Conservation (phyloP, 2,888 invertebrate genomes). For the Dastarcus helophoroides region DNA sequence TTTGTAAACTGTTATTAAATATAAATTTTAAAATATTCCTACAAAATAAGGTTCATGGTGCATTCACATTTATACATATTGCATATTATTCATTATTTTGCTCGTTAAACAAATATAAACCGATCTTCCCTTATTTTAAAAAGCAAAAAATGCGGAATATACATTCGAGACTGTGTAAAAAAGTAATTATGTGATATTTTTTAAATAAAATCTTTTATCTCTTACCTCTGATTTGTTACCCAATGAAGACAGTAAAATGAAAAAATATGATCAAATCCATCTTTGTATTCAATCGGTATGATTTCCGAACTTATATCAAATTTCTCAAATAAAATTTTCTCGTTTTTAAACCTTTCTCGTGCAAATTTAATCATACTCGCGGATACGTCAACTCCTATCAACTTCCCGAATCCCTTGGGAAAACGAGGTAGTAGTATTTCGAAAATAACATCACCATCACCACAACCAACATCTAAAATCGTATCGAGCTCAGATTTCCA, state of each 20-base stretch:
- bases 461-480: constrained; percentile 64
- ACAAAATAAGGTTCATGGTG: too few relatives aligned
- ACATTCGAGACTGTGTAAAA: too few relatives aligned
- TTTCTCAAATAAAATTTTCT: constrained; percentile 39
- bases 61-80: too few relatives aligned
- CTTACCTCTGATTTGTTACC: constrained; percentile 62
- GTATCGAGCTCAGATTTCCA: constrained; percentile 42
- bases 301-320: constrained; percentile 47
- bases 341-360: constrained; percentile 39
- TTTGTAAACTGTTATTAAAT: too few relatives aligned
- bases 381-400: constrained; percentile 60
- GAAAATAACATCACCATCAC: constrained; percentile 57
- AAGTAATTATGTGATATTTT: too few relatives aligned
- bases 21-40: too few relatives aligned
- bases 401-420: constrained; percentile 40
- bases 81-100: too few relatives aligned
- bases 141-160: too few relatives aligned
- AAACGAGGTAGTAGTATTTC: constrained; percentile 52
- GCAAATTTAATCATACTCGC: constrained; percentile 60
- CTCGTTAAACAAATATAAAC: too few relatives aligned
- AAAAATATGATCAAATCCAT: constrained; percentile 54
- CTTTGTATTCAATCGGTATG: constrained; percentile 39
- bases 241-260: constrained; percentile 74
- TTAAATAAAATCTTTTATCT: too few relatives aligned
- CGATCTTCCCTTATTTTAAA: too few relatives aligned